Conservation (phyloP, 2,797 vertebrate genomes). For the Thamnophis elegans region DNA sequence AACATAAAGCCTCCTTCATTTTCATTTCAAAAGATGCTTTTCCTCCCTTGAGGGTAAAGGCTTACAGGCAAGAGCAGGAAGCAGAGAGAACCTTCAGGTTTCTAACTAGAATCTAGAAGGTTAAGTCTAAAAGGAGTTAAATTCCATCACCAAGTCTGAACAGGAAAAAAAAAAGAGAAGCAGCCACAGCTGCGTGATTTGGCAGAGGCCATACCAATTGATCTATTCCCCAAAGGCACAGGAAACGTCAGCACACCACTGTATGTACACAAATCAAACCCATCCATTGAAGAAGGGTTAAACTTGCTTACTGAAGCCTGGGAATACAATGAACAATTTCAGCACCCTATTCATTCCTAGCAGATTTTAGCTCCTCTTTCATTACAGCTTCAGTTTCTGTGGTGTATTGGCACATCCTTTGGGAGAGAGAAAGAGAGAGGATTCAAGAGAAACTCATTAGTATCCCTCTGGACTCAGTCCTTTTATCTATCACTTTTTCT, state of each 20-base stretch:
- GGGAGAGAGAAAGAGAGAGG: constrained; percentile 6
- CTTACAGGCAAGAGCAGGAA: constrained; percentile 27
- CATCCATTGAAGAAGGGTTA: constrained; percentile 27
- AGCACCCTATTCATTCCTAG: constrained; percentile 13
- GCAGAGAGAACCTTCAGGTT: constrained; percentile 19
- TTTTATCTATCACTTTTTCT: constrained; percentile 17
- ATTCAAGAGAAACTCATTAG: constrained; percentile 24
- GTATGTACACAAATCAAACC: constrained; percentile 23
- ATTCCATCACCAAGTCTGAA: constrained; percentile 34
- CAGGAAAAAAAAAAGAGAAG: neutral
- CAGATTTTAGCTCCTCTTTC: neutral
- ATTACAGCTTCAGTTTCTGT: neutral
- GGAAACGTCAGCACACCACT: constrained; percentile 6
- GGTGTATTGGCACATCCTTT: constrained; percentile 18
- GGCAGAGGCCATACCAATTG: neutral
- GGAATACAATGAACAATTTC: neutral
- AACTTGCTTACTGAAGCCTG: constrained; percentile 16
- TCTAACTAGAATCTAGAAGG: constrained; percentile 6
- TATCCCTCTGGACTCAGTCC: neutral
- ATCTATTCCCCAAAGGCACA: constrained; percentile 16
- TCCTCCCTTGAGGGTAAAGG: neutral
- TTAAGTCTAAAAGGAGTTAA: constrained; percentile 15
- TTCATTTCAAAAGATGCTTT: constrained; percentile 33
- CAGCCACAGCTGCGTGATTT: constrained; percentile 28
- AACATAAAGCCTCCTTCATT: constrained; percentile 7